Percentiles rank a stretch among this genome's conserved stretches.
phyloP scores from a whole-genome alignment of 2,888 invertebrate species.

The Harmothoe impar region DNA sequence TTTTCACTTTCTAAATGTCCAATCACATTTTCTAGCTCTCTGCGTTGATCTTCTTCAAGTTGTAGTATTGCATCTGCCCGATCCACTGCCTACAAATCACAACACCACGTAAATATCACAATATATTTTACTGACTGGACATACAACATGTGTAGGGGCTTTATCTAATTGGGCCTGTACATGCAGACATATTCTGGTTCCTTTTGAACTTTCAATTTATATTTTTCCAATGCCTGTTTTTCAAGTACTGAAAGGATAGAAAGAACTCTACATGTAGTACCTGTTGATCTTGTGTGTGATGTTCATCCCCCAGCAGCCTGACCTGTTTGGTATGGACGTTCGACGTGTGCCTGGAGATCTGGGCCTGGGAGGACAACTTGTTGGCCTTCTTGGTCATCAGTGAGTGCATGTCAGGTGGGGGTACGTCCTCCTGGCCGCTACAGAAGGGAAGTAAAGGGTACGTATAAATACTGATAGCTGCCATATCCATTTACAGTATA shows the following conservation, averaged over 20 bases:
- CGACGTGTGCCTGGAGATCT: background rate
- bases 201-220: no score
- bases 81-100: background rate
- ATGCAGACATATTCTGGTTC: no score
- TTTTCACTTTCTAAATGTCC: slow-evolving; percentile 87
- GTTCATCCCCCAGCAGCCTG: no score
- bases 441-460: slow-evolving; percentile 64
- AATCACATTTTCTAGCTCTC: slow-evolving; percentile 89
- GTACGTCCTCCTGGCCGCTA: slow-evolving; percentile 69
- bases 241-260: no score
- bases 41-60: slow-evolving; percentile 79
- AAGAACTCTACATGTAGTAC: no score
- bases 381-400: background rate
- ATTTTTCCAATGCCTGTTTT: no score
- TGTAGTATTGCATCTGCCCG: background rate
- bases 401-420: slow-evolving; percentile 71
- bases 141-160: no score
- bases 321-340: background rate
- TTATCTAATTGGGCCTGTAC: no score
- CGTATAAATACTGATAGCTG: background rate
- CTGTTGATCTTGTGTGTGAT: background rate
- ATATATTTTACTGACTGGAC: no score
- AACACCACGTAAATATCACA: no score
- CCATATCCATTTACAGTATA: no score
- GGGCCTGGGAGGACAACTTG: background rate